Evolutionary conservation across 1,140 invertebrate genomes (phyloP).

Genomic region (Calliopsis andreniformis): DNA sequence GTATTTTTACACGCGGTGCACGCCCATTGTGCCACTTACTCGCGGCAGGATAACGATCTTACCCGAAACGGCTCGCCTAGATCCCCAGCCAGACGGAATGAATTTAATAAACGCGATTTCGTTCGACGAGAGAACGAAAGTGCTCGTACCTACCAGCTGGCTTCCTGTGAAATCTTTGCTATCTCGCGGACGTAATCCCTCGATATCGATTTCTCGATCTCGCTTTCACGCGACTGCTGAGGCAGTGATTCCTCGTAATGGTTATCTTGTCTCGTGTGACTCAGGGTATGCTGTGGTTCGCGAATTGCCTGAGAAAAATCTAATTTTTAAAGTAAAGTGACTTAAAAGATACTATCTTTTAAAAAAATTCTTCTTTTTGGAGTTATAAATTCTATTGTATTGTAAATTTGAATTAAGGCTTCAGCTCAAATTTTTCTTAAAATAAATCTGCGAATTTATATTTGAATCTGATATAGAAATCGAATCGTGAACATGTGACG

Average conservation of each 20-base stretch:
- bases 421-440: no score
- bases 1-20: constrained; percentile 22
- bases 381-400: no score
- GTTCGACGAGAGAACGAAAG: constrained; percentile 13
- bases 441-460: no score
- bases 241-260: background rate
- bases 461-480: no score
- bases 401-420: no score
- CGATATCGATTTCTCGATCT: constrained; percentile 34
- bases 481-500: no score
- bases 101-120: background rate
- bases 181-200: constrained; percentile 2
- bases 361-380: no score
- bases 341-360: no score
- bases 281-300: no score
- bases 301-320: no score
- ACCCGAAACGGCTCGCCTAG: constrained; percentile 14
- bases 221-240: constrained; percentile 14
- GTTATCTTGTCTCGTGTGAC: no score
- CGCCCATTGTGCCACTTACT: constrained; percentile 36
- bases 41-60: constrained; percentile 12
- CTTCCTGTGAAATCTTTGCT: constrained; percentile 6
- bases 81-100: background rate
- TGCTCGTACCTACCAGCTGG: background rate
- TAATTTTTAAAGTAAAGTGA: no score